Base-by-base conservation (phyloP, 2,113 vertebrate species). In the sheep (Ovis aries) region DNA sequence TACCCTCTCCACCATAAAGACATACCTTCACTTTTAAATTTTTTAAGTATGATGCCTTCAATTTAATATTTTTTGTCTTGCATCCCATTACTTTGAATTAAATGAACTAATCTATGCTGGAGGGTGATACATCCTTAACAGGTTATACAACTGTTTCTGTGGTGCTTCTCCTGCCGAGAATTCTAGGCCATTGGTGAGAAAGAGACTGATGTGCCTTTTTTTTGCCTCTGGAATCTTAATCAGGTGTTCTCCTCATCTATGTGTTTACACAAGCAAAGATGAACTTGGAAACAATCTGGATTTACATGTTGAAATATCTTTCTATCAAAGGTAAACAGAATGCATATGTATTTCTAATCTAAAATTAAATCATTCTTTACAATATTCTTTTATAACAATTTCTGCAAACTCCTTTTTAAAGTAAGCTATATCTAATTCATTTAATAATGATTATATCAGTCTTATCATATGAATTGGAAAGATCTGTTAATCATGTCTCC, bases 401-500 rank as follows among this genome's bases (percentile, higher is more conserved):
- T 97, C 80, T 90, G 33, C 17, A 88, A 93, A 95, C 55, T 60
- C 40, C 9, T 83, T 50, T 55, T 83, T 40, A 40, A 36, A 83
- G 43, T 12, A 84, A 90, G 10, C 14, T 91, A 19, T 9, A 13
- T 77, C n/a, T 94, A 77, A 91, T 95, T 97, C 71, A 95, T 89
- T 17, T 67, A 71, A 92, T 27, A 91, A 62, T 94, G 14, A 77
- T 48, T 95, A 82, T 14, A 94, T 82, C 13, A 81, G 45, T n/a
- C 85, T 96, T 59, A 55, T 29, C 12, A 78, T 40, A 77, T 4
- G 83, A 95, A 97, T 29, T 92, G 31, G 94, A 88, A 97, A 52
- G 19, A 6, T 67, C 29, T 97, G 93, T 85, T 95, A 92, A 91
- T 91, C 89, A 94, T 53, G 12, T 97, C 82, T 96, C 27, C 60